phyloP scores from a whole-genome alignment of 2,113 vertebrate species.

The Charadrius vociferus region DNA sequence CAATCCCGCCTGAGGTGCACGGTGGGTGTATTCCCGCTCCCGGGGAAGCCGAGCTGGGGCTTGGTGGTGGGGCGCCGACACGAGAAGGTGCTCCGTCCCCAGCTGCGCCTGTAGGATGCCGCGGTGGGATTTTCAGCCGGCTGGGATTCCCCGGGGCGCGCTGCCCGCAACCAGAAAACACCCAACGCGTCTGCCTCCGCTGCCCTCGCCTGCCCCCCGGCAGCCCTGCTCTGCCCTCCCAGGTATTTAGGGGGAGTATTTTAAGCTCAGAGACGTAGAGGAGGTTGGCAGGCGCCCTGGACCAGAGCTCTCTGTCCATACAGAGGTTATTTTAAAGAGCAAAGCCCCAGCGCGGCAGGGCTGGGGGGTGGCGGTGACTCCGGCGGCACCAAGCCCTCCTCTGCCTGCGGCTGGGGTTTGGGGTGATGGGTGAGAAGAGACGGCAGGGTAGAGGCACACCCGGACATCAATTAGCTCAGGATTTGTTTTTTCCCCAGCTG shows the following conservation, averaged over 20 bases:
- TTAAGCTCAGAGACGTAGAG: background rate
- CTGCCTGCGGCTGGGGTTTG: background rate
- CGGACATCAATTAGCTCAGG: background rate
- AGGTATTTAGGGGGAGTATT: background rate
- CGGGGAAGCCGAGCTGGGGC: background rate
- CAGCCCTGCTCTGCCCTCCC: background rate
- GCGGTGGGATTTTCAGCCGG: background rate
- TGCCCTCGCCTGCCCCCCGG: background rate
- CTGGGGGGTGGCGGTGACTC: background rate
- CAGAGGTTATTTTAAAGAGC: background rate
- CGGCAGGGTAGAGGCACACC: background rate
- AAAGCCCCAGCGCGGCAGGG: background rate
- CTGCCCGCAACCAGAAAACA: background rate
- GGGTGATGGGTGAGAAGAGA: accelerated
- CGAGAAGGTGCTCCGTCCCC: background rate
- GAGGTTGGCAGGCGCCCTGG: background rate
- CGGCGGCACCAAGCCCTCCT: background rate
- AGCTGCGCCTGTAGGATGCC: background rate
- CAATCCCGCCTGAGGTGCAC: background rate
- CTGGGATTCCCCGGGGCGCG: background rate
- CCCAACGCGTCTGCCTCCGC: accelerated
- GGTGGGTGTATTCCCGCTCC: accelerated
- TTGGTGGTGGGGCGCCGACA: accelerated
- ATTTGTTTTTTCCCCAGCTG: background rate
- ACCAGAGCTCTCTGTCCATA: accelerated